phyloP scores from a whole-genome alignment of 2,888 invertebrate genomes.

The Macaria liturata region DNA sequence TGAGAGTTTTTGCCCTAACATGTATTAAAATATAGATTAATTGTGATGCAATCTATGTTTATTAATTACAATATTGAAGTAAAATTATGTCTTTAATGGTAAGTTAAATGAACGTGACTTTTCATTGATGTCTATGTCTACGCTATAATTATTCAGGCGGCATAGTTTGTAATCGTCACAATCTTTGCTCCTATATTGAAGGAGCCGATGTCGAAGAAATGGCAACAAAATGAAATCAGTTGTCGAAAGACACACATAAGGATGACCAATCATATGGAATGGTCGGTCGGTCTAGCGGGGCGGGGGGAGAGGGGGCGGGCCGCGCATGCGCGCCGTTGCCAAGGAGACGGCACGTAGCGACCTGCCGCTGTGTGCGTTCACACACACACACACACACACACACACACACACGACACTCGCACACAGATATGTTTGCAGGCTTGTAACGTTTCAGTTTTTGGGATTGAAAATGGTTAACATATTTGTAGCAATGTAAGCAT shows the following conservation, averaged over 20 bases:
- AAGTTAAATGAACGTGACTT: no score
- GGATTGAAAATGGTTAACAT: no score
- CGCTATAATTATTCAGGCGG: no score
- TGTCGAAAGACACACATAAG: conserved; percentile 27
- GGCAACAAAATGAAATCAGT: conserved; percentile 21
- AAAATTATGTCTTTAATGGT: no score
- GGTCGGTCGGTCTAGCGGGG: conserved; percentile 44
- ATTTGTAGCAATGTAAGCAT: no score
- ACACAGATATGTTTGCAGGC: conserved; percentile 8
- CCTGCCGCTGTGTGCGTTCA: conserved; percentile 56
- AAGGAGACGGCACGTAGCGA: conserved; percentile 84
- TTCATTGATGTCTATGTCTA: no score
- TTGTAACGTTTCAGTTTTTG: conserved; percentile 3
- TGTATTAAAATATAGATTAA: no score
- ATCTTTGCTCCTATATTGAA: no score
- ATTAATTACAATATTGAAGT: no score
- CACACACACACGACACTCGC: conserved; percentile 3
- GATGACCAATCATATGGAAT: conserved; percentile 39
- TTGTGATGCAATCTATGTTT: no score
- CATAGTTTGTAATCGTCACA: no score
- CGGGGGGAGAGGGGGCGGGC: conserved; percentile 69
- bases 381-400: conserved; percentile 7
- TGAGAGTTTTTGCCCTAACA: no score
- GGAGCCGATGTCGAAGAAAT: not conserved
- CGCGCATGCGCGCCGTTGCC: conserved; percentile 84